Base-by-base conservation (phyloP, 2,888 invertebrate genomes). In the Oligia latruncula region DNA sequence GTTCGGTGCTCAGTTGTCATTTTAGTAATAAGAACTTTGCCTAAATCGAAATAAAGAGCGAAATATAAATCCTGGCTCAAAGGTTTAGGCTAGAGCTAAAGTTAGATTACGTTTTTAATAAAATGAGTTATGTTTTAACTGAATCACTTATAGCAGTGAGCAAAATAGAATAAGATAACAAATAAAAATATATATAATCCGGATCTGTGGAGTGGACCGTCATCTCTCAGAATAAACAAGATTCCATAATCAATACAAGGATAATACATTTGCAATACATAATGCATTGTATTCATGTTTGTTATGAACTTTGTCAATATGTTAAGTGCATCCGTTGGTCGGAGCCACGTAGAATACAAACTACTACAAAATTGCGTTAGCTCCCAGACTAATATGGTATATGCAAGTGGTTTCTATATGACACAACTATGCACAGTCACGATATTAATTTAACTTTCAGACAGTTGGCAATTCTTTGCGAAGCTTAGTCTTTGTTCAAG, bases 221-320 rank as follows among this genome's bases (percentile, higher is more conserved):
- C 72, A 71, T 73, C 58, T 83, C 62, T 52, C 29, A 49, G 20
- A 83, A 84, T 68, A 83, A 77, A 68, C 79, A 74, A 68, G 73
- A 77, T 71, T 75, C 72, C 64, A 64, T 66, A 77, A 64, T 72
- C 81, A 49, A 75, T 77, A 73, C 67, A 64, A 72, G 60, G 68
- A 77, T 74, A 81, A 85, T 71, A 82, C 65, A 85, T 89, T 87
- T 49, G 67, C 78, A 74, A 84, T 78, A 77, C 66, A 84, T 80
- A 80, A 83, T 74, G 80, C 72, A 86, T 80, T 79, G 66, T 85
- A 65, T 76, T 81, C 81, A 77, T 81, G 77, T 80, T 76, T 84
- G 87, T 85, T 78, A 83, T 88, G 71, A 89, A 88, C 85, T 89
- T 85, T 84, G 83, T 85, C 87, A 85, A 89, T 85, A 89, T 81